A percentile compares a stretch with the other conserved stretches of the same genome.
Evolutionary conservation across 2,113 vertebrate species (phyloP).

Genomic region (Ranitomeya imitator): DNA sequence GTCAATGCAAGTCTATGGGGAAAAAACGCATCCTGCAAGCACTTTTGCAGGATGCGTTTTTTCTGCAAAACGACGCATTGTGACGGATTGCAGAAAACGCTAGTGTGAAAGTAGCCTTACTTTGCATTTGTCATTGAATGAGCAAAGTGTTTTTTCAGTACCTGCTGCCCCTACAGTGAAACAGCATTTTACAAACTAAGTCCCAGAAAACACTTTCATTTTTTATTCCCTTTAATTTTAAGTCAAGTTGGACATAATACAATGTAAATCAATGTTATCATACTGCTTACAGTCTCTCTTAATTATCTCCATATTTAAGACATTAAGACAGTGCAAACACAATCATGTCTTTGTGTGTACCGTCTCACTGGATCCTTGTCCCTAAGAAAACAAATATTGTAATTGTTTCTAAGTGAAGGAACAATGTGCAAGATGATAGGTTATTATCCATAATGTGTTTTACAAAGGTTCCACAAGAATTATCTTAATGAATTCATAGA

Average conservation of each 20-base stretch:
- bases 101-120: no score
- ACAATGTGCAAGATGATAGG: slow-evolving; percentile 22
- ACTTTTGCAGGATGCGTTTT: no score
- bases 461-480: slow-evolving; percentile 40
- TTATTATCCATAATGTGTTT: slow-evolving; percentile 46
- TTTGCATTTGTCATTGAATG: no score
- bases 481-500: slow-evolving; percentile 45
- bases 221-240: background rate
- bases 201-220: background rate
- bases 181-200: background rate
- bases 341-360: slow-evolving; percentile 21
- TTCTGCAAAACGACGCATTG: no score
- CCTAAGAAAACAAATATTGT: slow-evolving; percentile 28
- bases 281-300: background rate
- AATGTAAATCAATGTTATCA: background rate
- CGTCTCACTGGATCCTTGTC: background rate
- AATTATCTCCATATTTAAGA: slow-evolving; percentile 32
- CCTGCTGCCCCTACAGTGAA: background rate
- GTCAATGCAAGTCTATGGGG: no score
- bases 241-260: background rate
- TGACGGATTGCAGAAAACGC: no score
- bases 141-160: background rate
- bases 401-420: slow-evolving; percentile 40
- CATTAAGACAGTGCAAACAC: slow-evolving; percentile 45
- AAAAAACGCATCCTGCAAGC: no score